phyloP scores from a whole-genome alignment of 2,888 invertebrate species.

The Megastigmus dorsalis region DNA sequence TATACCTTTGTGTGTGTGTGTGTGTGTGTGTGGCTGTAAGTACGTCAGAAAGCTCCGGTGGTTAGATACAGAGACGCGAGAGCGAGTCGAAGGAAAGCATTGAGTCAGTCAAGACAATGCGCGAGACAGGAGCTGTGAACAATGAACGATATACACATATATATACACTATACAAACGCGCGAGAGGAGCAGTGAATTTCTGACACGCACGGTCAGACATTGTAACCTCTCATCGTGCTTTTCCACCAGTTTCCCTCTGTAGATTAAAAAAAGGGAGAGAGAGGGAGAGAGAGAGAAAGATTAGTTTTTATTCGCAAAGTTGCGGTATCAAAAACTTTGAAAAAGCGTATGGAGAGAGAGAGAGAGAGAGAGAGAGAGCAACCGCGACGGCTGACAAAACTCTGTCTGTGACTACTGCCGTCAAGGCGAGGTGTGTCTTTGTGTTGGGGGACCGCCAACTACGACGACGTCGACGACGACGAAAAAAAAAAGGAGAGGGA shows the following conservation, averaged over 20 bases:
- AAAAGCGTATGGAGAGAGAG: too few species aligned
- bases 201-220: slow-evolving; percentile 12
- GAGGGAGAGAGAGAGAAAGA: too few species aligned
- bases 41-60: not conserved
- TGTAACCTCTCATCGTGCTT: not conserved
- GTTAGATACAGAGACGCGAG: not conserved
- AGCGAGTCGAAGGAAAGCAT: not conserved
- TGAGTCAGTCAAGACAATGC: slow-evolving; percentile 37
- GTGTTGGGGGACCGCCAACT: too few species aligned
- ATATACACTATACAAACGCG: too few species aligned
- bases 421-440: too few species aligned
- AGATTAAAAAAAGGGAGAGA: slow-evolving; percentile 28
- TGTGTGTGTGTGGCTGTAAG: not conserved
- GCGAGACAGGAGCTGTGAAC: slow-evolving; percentile 9
- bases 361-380: too few species aligned
- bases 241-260: not conserved
- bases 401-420: slow-evolving; percentile 39
- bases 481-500: too few species aligned
- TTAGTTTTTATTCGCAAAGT: slow-evolving; percentile 9
- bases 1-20: not conserved
- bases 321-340: not conserved
- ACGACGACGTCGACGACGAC: too few species aligned
- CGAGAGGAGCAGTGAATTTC: slow-evolving; percentile 18
- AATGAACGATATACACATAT: too few species aligned
- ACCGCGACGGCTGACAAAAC: slow-evolving; percentile 42